A percentile compares a stretch with the other conserved stretches of the same genome.
Evolutionary conservation across 2,888 invertebrate species (phyloP).

Genomic region (Spatulosminthurus flaviceps): DNA sequence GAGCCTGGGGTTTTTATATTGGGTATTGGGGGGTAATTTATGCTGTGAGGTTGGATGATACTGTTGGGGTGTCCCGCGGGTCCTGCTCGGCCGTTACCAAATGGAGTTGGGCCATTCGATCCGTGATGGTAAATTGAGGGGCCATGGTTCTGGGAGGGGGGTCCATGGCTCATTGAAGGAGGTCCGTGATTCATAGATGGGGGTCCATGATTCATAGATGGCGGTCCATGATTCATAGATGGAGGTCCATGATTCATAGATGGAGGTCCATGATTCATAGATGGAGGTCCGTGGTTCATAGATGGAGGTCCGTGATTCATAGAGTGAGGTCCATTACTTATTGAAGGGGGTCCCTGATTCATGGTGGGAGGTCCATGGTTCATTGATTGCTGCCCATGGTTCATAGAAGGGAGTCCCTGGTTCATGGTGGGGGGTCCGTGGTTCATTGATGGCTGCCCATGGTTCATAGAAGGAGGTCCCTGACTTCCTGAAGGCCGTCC

Average conservation of each 20-base stretch:
- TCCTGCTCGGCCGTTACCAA: too few species aligned
- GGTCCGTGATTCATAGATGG: too few species aligned
- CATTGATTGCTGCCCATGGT: neutral
- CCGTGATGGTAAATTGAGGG: too few species aligned
- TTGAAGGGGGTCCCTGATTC: neutral
- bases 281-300: neutral
- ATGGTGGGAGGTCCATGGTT: neutral
- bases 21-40: too few species aligned
- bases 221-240: neutral
- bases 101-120: too few species aligned
- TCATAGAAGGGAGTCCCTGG: neutral
- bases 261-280: neutral
- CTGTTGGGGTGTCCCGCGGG: too few species aligned
- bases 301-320: neutral
- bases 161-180: too few species aligned
- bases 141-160: too few species aligned
- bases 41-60: too few species aligned
- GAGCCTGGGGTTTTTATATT: neutral
- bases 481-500: neutral
- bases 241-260: neutral
- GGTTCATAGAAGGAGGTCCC: neutral
- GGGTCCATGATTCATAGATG: neutral
- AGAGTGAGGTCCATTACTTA: neutral
- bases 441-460: neutral
- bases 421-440: neutral